These are phyloP conservation scores for Strigamia transsilvanica DNA, from an alignment of 2,888 invertebrate genomes.

Conservation along the genomic window DNA sequence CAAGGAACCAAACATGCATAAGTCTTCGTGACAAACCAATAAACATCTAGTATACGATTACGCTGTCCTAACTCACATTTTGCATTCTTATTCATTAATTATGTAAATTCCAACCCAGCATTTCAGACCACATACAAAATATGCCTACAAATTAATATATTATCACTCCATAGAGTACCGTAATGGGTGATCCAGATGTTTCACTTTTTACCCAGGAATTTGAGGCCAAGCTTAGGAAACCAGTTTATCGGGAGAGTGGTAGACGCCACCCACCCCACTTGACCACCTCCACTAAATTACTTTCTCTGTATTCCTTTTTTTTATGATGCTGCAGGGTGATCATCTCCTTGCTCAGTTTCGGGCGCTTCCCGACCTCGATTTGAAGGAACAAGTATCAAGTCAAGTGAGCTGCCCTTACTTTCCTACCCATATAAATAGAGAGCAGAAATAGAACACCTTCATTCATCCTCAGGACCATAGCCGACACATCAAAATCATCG, in stretches of 20 bases:
- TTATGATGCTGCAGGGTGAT: constrained; percentile 46
- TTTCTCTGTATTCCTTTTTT: neutral
- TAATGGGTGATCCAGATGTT: constrained; percentile 33
- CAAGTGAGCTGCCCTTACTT: constrained; percentile 11
- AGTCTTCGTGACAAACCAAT: neutral
- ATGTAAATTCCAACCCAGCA: neutral
- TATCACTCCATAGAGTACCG: neutral
- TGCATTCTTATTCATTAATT: neutral
- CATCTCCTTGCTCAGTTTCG: constrained; percentile 32
- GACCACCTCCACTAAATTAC: constrained; percentile 14
- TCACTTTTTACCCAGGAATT: neutral
- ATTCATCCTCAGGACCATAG: neutral
- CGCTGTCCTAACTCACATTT: neutral
- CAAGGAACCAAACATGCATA: neutral
- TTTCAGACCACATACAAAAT: neutral
- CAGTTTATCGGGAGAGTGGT: neutral
- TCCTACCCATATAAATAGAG: constrained; percentile 30
- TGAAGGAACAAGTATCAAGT: neutral
- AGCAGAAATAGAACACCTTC: constrained; percentile 17
- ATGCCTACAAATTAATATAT: constrained; percentile 1
- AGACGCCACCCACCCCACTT: neutral
- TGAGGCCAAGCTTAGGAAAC: constrained; percentile 24
- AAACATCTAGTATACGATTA: neutral
- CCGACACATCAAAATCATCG: neutral
- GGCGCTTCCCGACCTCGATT: constrained; percentile 45